A percentile compares a stretch with the other conserved stretches of the same genome.
Evolutionary conservation across 1,140 invertebrate genomes (phyloP).

Genomic region (Brachionus sp.): DNA sequence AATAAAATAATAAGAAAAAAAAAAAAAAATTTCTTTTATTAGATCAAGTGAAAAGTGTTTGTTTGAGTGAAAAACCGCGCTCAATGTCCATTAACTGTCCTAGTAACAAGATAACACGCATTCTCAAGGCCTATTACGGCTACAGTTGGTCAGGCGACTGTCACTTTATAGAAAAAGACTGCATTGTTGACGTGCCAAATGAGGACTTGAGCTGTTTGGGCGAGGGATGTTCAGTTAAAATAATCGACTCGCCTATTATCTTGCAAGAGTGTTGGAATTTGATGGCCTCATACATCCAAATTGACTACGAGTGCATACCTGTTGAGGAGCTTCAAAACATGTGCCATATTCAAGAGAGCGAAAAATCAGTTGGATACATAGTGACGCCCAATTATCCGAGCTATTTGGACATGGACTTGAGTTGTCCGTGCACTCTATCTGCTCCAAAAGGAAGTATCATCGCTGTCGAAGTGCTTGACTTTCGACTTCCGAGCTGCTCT

Average conservation of each 20-base stretch:
- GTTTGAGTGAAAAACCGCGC: constrained; percentile 23
- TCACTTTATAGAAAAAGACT: constrained; percentile 45
- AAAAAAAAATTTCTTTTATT: neutral
- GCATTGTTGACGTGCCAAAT: constrained; percentile 37
- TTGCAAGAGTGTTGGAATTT: constrained; percentile 45
- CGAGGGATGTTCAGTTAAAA: constrained; percentile 3
- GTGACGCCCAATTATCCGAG: constrained; percentile 34
- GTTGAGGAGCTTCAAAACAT: constrained; percentile 39
- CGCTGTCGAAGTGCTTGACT: constrained; percentile 10
- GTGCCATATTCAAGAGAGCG: constrained; percentile 15
- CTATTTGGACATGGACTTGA: neutral
- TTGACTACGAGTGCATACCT: constrained; percentile 43
- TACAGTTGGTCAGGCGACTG: constrained; percentile 44
- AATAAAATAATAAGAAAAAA: neutral
- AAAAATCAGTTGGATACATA: neutral
- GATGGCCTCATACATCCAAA: constrained; percentile 35
- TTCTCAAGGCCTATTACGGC: constrained; percentile 26
- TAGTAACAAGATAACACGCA: neutral
- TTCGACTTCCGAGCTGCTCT: constrained; percentile 21
- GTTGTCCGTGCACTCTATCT: constrained; percentile 26
- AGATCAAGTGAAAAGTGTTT: constrained; percentile 26
- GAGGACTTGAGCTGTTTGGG: constrained; percentile 33
- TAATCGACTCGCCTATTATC: constrained; percentile 42
- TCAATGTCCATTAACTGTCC: neutral
- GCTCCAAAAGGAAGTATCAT: neutral